Evolutionary conservation across 2,113 vertebrate species (phyloP), one percentile per base, ranked within the genome.

Genomic region (Lepisosteus oculatus): DNA sequence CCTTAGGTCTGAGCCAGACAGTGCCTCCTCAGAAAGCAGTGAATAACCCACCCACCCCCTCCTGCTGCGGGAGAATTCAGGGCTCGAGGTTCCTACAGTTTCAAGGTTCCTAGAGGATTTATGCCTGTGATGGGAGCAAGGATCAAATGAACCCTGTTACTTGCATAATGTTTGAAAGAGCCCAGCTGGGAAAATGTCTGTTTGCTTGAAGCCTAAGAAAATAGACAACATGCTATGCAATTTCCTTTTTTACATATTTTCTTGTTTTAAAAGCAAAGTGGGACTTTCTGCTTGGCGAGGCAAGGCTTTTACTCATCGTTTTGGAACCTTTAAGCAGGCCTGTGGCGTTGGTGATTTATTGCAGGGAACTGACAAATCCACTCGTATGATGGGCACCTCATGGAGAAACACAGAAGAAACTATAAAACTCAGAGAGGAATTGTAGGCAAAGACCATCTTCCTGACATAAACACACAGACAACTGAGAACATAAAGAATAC

Each of bases 161-260:
- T 17, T 45, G 42, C 12, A 13, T 6, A 3, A 9, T n/a, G 11
- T 44, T 47, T 55, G 64, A 11, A 68, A n/a, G 55, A 29, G 44
- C 43, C 59, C 14, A 15, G 6, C 6, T 3, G n/a, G 43, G n/a
- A 7, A 47, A 67, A 59, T n/a, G 44, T 29, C 65, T 54, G 65
- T 67, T 54, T 44, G n/a, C 72, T 68, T 9, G 65, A 61, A 29
- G 13, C 43, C 47, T 55, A 56, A 66, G 51, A 57, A 72, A 72
- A 72, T 65, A 42, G 55, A 45, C 57, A 61, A 44, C 43, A 56
- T 61, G n/a, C 56, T 67, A 55, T 73, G 29, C 8, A 61, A 73
- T 68, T 73, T 73, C 65, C 65, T 15, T 11, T 68, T 68, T 68
- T 15, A 12, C 8, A 61, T 56, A 51, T 61, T 42, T 41, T 51